phyloP scores from a whole-genome alignment of 53 echinoderm and acorn worm genomes.

The Hippasteria phrygiana region DNA sequence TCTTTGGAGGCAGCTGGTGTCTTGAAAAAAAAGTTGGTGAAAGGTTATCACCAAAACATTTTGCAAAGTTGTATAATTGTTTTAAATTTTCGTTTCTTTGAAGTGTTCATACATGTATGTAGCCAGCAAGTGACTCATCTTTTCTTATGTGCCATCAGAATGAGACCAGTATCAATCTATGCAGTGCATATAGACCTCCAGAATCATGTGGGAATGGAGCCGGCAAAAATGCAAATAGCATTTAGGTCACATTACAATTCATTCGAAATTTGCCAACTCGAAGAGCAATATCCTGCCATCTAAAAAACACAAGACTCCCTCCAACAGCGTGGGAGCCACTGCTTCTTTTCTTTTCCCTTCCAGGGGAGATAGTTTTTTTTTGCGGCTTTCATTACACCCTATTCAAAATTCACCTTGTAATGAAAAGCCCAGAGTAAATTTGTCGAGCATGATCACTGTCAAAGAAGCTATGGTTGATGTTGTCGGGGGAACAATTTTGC shows the following conservation, averaged over 20 bases:
- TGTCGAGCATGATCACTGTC: slow-evolving; percentile 63
- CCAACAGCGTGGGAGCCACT: not conserved
- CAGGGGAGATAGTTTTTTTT: slow-evolving; percentile 1
- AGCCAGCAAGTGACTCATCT: no score
- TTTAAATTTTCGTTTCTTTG: no score
- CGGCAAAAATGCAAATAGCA: slow-evolving; percentile 21
- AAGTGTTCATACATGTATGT: no score
- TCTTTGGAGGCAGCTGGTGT: no score
- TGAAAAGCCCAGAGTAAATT: slow-evolving; percentile 61
- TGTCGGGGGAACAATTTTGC: slow-evolving; percentile 50
- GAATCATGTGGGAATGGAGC: not conserved
- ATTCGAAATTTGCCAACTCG: not conserved
- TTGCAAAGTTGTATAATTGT: no score
- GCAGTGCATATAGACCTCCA: not conserved
- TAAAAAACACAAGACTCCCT: not conserved
- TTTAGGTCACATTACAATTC: slow-evolving; percentile 29
- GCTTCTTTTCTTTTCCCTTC: not conserved
- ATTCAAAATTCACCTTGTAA: slow-evolving; percentile 56
- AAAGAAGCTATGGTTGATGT: slow-evolving; percentile 48
- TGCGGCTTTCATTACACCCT: slow-evolving; percentile 51
- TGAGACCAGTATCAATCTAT: not conserved
- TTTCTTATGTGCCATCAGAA: no score
- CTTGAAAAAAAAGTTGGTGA: no score
- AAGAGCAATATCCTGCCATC: slow-evolving; percentile 17
- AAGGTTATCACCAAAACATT: no score